Percentiles rank a stretch among this genome's conserved stretches.
These are phyloP conservation scores for Rhagonycha lutea DNA, from an alignment of 2,888 invertebrate species.

Conservation along the genomic window DNA sequence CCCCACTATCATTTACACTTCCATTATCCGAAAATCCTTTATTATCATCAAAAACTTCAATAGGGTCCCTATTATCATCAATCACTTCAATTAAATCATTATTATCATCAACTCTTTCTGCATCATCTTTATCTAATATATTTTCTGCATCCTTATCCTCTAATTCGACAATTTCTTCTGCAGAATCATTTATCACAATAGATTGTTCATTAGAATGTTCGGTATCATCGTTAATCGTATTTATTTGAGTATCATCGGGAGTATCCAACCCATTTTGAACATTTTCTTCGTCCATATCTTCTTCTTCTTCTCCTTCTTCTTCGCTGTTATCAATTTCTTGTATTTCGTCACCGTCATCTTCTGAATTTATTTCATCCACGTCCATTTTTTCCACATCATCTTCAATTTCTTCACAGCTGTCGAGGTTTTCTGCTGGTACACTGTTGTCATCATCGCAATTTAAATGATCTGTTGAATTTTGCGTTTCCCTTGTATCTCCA, in stretches of 20 bases:
- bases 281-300: slow-evolving; percentile 31
- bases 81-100: not conserved
- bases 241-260: slow-evolving; percentile 4
- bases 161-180: slow-evolving; percentile 49
- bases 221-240: not conserved
- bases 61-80: slow-evolving; percentile 11
- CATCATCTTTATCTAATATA: slow-evolving; percentile 45
- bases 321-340: slow-evolving; percentile 21
- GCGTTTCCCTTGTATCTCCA: slow-evolving; percentile 11
- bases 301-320: slow-evolving; percentile 21
- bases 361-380: slow-evolving; percentile 34
- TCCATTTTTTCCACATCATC: slow-evolving; percentile 33
- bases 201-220: slow-evolving; percentile 16
- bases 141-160: slow-evolving; percentile 32
- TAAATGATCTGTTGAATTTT: not conserved
- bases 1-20: slow-evolving; percentile 30
- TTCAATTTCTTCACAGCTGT: not conserved
- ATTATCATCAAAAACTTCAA: slow-evolving; percentile 18
- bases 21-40: slow-evolving; percentile 15
- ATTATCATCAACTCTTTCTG: not conserved
- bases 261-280: slow-evolving; percentile 17
- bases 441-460: not conserved
- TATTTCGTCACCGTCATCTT: slow-evolving; percentile 35
- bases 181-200: slow-evolving; percentile 46
- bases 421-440: not conserved